phyloP scores from a whole-genome alignment of 2,888 invertebrate genomes.

The Mystacides longicornis region DNA sequence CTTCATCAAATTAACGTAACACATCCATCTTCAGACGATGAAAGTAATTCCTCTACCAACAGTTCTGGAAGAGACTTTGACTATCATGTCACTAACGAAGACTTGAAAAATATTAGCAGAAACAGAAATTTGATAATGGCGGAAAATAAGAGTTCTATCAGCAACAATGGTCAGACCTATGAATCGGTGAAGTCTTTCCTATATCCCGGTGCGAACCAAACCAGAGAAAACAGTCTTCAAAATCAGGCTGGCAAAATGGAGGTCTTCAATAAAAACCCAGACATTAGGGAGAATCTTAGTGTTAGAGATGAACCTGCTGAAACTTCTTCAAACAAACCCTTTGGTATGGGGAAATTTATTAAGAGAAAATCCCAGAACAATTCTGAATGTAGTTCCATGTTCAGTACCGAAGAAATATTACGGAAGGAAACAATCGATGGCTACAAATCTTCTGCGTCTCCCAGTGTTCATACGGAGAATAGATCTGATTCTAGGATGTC shows the following conservation, averaged over 20 bases:
- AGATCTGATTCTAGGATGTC: not conserved
- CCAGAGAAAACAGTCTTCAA: slow-evolving; percentile 35
- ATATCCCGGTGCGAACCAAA: slow-evolving; percentile 14
- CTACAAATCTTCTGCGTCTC: slow-evolving; percentile 6
- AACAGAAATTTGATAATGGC: not conserved
- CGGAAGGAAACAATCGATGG: slow-evolving; percentile 3
- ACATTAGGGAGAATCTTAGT: slow-evolving; percentile 40
- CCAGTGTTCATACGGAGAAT: not conserved
- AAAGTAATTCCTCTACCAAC: slow-evolving; percentile 18
- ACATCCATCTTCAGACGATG: slow-evolving; percentile 12
- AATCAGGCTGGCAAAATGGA: slow-evolving; percentile 46
- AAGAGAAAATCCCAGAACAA: slow-evolving; percentile 11
- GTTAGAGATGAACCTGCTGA: slow-evolving; percentile 31
- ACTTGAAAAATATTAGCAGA: not conserved
- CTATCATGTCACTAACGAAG: slow-evolving; percentile 6
- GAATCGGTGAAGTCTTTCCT: slow-evolving; percentile 17
- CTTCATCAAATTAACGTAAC: not conserved
- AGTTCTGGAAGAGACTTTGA: slow-evolving; percentile 18
- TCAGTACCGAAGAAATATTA: slow-evolving; percentile 1
- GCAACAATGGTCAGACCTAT: not conserved
- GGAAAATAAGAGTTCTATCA: not conserved
- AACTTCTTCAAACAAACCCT: slow-evolving; percentile 7
- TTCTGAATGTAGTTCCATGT: slow-evolving; percentile 3
- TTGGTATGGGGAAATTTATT: slow-evolving; percentile 24
- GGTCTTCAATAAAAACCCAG: slow-evolving; percentile 40